These are phyloP conservation scores for Hydroisotoma schaefferi DNA, from an alignment of 2,888 invertebrate species.

Conservation along the genomic window DNA sequence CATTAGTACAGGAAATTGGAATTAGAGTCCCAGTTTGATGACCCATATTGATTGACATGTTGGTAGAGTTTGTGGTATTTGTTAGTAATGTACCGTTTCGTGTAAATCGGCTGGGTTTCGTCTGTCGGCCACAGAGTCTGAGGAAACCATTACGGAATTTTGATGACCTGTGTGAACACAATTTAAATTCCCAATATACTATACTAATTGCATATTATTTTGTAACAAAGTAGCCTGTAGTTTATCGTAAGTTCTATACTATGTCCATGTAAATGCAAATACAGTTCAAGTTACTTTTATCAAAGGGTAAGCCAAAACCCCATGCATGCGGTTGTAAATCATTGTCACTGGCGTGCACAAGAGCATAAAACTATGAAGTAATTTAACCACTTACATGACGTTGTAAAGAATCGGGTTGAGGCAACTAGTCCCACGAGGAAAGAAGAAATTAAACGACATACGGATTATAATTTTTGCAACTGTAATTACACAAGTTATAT, in stretches of 20 bases:
- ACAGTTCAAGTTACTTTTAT: no score
- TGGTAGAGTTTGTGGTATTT: slow-evolving; percentile 37
- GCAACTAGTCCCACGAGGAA: slow-evolving; percentile 62
- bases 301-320: no score
- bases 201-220: no score
- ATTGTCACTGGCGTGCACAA: no score
- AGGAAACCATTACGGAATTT: slow-evolving; percentile 81
- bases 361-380: no score
- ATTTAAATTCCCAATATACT: no score
- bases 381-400: slow-evolving; percentile 64
- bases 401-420: slow-evolving; percentile 88
- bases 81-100: slow-evolving; percentile 45
- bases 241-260: no score
- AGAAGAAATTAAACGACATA: neutral
- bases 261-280: no score
- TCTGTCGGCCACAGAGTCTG: slow-evolving; percentile 54
- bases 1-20: slow-evolving; percentile 12
- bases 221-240: no score
- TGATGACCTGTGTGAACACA: slow-evolving; percentile 63
- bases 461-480: no score
- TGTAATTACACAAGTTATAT: no score
- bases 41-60: slow-evolving; percentile 39
- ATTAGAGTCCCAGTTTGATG: slow-evolving; percentile 24
- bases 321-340: no score
- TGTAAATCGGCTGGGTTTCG: slow-evolving; percentile 44